phyloP scores from a whole-genome alignment of 2,888 invertebrate genomes.

The Hybos culiciformis region DNA sequence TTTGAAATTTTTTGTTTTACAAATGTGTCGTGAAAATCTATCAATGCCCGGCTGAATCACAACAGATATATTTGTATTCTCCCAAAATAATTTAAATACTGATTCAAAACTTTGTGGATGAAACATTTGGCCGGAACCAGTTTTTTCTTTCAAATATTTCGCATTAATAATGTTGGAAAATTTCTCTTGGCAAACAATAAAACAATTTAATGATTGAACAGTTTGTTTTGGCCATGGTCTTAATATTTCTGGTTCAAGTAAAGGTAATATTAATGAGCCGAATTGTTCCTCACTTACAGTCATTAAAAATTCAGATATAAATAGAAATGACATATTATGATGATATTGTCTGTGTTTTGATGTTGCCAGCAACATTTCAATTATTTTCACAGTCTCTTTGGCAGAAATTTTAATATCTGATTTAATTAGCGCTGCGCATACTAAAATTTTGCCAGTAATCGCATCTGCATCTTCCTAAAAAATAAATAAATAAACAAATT shows the following conservation, averaged over 20 bases:
- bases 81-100: conserved; percentile 48
- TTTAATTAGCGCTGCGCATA: conserved; percentile 54
- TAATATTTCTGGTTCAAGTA: conserved; percentile 44
- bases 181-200: conserved; percentile 37
- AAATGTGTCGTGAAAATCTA: conserved; percentile 42
- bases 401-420: conserved; percentile 41
- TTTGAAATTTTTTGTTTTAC: conserved; percentile 38
- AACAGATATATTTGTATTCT: conserved; percentile 29
- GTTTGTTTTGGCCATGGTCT: conserved; percentile 50
- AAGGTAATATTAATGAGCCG: conserved; percentile 43
- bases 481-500: neutral
- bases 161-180: conserved; percentile 40
- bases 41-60: conserved; percentile 52
- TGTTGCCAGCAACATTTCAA: conserved; percentile 29
- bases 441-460: conserved; percentile 53
- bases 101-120: conserved; percentile 42
- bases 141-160: conserved; percentile 40
- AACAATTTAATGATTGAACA: conserved; percentile 49
- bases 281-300: conserved; percentile 43
- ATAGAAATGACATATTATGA: conserved; percentile 39
- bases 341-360: conserved; percentile 23
- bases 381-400: conserved; percentile 39
- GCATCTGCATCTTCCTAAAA: conserved; percentile 61
- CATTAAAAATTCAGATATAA: conserved; percentile 46
- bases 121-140: conserved; percentile 44